Conservation (phyloP, 1,140 invertebrate genomes). For the Maconellicoccus hirsutus region DNA sequence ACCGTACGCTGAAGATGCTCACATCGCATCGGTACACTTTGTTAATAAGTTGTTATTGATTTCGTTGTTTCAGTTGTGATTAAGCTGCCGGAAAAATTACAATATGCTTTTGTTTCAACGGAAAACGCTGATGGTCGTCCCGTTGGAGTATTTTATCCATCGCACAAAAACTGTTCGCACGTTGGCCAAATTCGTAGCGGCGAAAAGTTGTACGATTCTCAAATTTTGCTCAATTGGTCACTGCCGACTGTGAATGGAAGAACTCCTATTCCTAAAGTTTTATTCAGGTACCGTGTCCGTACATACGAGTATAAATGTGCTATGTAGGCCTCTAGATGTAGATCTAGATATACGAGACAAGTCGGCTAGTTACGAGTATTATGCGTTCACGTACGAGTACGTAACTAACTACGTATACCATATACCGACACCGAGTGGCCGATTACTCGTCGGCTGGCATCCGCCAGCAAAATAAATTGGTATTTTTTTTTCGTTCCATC, state of each 20-base stretch:
- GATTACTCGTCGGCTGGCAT: too few species aligned
- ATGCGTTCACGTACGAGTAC: too few species aligned
- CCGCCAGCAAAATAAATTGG: too few species aligned
- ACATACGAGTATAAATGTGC: too few species aligned
- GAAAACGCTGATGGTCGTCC: background rate
- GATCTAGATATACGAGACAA: too few species aligned
- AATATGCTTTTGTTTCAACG: background rate
- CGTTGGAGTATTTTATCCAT: background rate
- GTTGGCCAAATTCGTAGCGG: background rate
- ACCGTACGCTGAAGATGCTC: too few species aligned
- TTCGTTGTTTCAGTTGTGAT: background rate
- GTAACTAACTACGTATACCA: too few species aligned
- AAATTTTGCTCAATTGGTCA: slow-evolving; percentile 20
- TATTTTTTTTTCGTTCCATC: too few species aligned
- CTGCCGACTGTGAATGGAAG: background rate
- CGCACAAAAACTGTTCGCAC: slow-evolving; percentile 10
- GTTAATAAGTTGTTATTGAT: background rate
- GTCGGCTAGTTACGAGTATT: too few species aligned
- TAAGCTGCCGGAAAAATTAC: background rate
- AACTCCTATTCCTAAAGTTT: background rate
- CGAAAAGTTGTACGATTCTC: background rate
- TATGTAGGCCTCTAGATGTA: too few species aligned
- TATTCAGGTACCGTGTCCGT: slow-evolving; percentile 13
- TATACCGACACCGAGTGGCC: too few species aligned
- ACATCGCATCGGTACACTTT: too few species aligned